These are phyloP conservation scores for Monopis laevigella DNA, from an alignment of 2,888 invertebrate species.

Conservation along the genomic window DNA sequence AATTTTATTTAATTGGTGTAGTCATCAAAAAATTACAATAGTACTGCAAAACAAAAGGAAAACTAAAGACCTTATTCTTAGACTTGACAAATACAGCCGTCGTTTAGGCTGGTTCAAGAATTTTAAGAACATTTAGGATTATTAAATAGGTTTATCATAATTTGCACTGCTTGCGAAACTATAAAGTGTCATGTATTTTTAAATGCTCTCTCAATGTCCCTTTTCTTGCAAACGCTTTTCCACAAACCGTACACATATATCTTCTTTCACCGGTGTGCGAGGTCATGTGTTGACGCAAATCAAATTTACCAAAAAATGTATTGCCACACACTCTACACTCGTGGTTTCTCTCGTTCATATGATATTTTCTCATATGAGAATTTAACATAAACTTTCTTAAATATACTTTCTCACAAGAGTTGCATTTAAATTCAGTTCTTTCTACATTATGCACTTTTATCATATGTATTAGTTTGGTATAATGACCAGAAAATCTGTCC, in stretches of 20 bases:
- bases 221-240: constrained; percentile 25
- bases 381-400: constrained; percentile 19
- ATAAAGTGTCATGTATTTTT: background rate
- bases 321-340: constrained; percentile 22
- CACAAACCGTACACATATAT: constrained; percentile 26
- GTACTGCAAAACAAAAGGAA: too few relatives aligned
- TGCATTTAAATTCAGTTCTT: constrained; percentile 13
- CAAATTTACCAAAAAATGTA: too few relatives aligned
- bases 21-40: too few relatives aligned
- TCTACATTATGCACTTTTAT: background rate
- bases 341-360: constrained; percentile 16
- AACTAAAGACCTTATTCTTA: too few relatives aligned
- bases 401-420: constrained; percentile 19
- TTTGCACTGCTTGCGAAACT: too few relatives aligned
- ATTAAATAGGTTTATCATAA: too few relatives aligned
- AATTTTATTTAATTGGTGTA: too few relatives aligned
- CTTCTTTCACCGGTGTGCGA: constrained; percentile 24
- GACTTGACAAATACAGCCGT: too few relatives aligned
- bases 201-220: background rate
- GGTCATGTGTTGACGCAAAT: constrained; percentile 27
- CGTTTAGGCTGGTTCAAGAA: too few relatives aligned
- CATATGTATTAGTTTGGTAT: background rate
- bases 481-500: background rate
- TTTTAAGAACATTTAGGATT: too few relatives aligned
- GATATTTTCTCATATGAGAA: constrained; percentile 20